Conservation (phyloP, 2,888 invertebrate species). For the Drosophila fungiperda region DNA sequence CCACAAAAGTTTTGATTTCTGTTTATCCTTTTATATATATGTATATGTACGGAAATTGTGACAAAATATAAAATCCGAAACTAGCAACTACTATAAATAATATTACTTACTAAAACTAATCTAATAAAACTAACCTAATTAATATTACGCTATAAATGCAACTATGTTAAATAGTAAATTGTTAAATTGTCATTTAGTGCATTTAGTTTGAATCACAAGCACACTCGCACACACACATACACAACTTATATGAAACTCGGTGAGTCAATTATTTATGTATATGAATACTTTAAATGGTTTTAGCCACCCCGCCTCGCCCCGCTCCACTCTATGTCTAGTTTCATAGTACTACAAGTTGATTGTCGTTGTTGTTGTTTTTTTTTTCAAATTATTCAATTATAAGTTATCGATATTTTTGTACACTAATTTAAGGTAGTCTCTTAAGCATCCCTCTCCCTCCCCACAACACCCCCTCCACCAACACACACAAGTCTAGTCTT, state of each 20-base stretch:
- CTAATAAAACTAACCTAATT: conserved; percentile 29
- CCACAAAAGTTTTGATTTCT: conserved; percentile 65
- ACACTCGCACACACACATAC: conserved; percentile 6
- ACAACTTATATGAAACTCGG: conserved; percentile 58
- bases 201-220: conserved; percentile 33
- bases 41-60: conserved; percentile 24
- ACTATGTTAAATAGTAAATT: conserved; percentile 27
- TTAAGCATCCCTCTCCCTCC: conserved; percentile 36
- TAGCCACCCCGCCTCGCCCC: neutral
- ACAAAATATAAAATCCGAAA: conserved; percentile 39
- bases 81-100: conserved; percentile 46
- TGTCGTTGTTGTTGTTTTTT: conserved; percentile 66
- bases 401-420: conserved; percentile 77
- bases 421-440: conserved; percentile 72
- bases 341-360: conserved; percentile 50
- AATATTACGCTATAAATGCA: conserved; percentile 21
- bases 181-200: conserved; percentile 15
- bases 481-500: conserved; percentile 33
- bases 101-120: conserved; percentile 23
- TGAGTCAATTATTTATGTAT: conserved; percentile 77
- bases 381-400: conserved; percentile 64
- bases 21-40: conserved; percentile 31
- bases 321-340: conserved; percentile 37
- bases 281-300: conserved; percentile 65
- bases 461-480: neutral